A percentile compares a stretch with the other conserved stretches of the same genome.
phyloP scores from a whole-genome alignment of 2,797 vertebrate genomes.

The Crocidura indochinensis region DNA sequence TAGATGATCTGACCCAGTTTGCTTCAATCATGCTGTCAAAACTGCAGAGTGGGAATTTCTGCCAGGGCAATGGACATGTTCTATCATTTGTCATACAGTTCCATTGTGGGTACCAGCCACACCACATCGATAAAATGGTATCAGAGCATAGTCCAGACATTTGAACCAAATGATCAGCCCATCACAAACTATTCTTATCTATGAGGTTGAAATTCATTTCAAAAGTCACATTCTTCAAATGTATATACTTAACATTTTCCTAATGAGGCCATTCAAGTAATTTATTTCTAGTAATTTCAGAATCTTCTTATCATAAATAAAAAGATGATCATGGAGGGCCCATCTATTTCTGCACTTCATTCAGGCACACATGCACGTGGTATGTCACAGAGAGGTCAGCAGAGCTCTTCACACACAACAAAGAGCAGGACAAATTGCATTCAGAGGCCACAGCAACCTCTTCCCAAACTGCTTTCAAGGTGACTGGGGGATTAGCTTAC shows the following conservation, averaged over 20 bases:
- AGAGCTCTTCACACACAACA: not conserved
- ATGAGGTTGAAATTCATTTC: slow-evolving; percentile 65
- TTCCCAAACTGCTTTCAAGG: not conserved
- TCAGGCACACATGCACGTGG: not conserved
- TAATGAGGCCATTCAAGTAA: not conserved
- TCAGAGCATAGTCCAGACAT: not conserved
- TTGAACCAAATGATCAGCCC: slow-evolving; percentile 55
- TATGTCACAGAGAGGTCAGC: not conserved
- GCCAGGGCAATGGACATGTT: not conserved
- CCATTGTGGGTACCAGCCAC: slow-evolving; percentile 49
- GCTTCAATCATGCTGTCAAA: slow-evolving; percentile 52
- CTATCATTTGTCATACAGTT: slow-evolving; percentile 58
- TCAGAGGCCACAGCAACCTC: not conserved
- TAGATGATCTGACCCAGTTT: slow-evolving; percentile 74
- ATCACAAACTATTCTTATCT: slow-evolving; percentile 53
- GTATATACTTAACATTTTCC: slow-evolving; percentile 45
- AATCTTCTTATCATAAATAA: slow-evolving; percentile 56
- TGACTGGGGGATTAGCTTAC: not conserved
- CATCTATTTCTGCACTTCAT: slow-evolving; percentile 1
- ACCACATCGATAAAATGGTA: not conserved
- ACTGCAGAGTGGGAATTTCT: not conserved
- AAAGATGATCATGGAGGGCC: slow-evolving; percentile 46
- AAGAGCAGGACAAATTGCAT: not conserved
- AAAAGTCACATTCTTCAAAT: slow-evolving; percentile 54
- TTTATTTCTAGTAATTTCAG: slow-evolving; percentile 65